Percentiles rank a stretch among this genome's conserved stretches.
phyloP scores from a whole-genome alignment of 2,888 invertebrate genomes.

The Pecten maximus region DNA sequence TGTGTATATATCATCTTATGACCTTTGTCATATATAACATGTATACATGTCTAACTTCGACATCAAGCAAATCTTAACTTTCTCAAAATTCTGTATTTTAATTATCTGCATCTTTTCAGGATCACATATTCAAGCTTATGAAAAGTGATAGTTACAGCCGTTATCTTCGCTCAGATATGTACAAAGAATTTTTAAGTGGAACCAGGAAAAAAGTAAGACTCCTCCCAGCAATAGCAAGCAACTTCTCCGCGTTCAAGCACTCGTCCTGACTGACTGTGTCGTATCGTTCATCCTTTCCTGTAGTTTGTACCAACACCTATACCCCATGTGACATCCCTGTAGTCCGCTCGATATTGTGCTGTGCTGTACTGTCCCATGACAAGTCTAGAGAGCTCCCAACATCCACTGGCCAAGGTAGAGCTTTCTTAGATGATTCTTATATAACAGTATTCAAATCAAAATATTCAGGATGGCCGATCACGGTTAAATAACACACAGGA shows the following conservation, averaged over 20 bases:
- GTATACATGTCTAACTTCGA: too few species aligned
- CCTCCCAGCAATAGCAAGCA: slow-evolving; percentile 74
- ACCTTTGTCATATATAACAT: too few species aligned
- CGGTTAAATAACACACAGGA: neutral
- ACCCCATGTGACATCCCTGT: slow-evolving; percentile 16
- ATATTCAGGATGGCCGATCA: neutral
- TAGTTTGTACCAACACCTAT: slow-evolving; percentile 47
- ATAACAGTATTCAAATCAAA: neutral
- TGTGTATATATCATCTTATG: too few species aligned
- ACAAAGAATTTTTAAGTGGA: slow-evolving; percentile 97
- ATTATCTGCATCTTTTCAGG: slow-evolving; percentile 85
- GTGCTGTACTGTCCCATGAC: slow-evolving; percentile 31
- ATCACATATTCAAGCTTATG: slow-evolving; percentile 99
- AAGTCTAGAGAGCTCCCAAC: neutral
- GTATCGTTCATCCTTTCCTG: slow-evolving; percentile 49
- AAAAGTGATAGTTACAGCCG: slow-evolving; percentile 99
- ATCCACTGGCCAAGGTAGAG: too few species aligned
- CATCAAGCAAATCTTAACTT: too few species aligned
- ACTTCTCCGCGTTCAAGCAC: slow-evolving; percentile 74
- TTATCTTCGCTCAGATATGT: slow-evolving; percentile 98
- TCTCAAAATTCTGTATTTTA: neutral
- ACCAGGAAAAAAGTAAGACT: slow-evolving; percentile 95
- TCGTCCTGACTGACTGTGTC: slow-evolving; percentile 60
- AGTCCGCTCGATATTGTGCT: slow-evolving; percentile 30
- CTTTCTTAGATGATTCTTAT: neutral